Conservation (phyloP, 2,797 vertebrate genomes). For the Anas flavirostris region DNA sequence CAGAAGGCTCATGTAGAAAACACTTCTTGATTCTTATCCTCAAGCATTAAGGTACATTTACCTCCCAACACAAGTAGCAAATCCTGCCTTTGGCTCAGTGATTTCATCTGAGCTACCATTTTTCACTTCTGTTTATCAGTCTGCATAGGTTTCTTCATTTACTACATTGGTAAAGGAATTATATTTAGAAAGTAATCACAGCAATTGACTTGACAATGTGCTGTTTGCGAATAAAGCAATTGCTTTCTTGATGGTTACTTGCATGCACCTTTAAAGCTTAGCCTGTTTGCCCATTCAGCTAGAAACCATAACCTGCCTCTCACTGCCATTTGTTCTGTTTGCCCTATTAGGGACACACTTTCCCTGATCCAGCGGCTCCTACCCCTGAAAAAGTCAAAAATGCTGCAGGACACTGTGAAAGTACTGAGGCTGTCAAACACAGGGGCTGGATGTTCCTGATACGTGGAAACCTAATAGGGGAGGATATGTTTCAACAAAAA, state of each 20-base stretch:
- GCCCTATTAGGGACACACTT: neutral
- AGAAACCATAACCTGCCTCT: neutral
- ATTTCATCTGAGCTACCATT: conserved; percentile 15
- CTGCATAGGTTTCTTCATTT: neutral
- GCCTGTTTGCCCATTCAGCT: neutral
- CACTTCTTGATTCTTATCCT: neutral
- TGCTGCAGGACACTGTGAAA: conserved; percentile 30
- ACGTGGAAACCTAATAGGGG: conserved; percentile 28
- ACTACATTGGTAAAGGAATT: neutral
- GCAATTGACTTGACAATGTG: neutral
- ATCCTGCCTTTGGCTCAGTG: neutral
- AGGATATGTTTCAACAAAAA: conserved; percentile 54
- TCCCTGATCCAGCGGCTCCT: neutral
- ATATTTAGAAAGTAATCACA: neutral
- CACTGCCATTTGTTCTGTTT: neutral
- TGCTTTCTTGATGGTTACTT: neutral
- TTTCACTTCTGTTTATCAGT: neutral
- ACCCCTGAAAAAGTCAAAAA: conserved; percentile 19
- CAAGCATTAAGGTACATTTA: neutral
- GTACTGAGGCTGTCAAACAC: conserved; percentile 26
- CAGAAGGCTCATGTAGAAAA: neutral
- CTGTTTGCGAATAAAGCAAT: neutral
- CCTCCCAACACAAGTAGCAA: neutral
- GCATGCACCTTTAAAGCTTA: neutral
- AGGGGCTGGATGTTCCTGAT: conserved; percentile 42